These are phyloP conservation scores for Chloebia gouldiae DNA, from an alignment of 2,113 vertebrate genomes.

Conservation along the genomic window DNA sequence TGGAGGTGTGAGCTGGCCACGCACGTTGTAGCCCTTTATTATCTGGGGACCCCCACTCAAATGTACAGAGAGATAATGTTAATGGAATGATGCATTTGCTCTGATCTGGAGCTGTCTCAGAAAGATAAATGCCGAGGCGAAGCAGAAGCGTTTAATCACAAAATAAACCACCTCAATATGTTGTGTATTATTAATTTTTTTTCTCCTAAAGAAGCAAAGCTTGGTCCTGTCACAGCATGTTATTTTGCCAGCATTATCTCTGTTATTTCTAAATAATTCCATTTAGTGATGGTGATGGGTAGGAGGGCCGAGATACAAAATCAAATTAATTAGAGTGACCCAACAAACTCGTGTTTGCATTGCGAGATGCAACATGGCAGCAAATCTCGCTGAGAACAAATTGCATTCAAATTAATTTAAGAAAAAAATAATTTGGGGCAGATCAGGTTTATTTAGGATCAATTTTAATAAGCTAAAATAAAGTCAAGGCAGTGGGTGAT, in stretches of 20 bases:
- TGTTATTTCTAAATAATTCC: conserved; percentile 67
- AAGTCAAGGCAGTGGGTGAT: conserved; percentile 49
- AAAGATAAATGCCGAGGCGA: conserved; percentile 63
- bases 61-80: conserved; percentile 66
- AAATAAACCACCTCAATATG: conserved; percentile 54
- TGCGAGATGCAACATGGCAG: conserved; percentile 34
- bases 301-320: conserved; percentile 52
- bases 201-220: neutral
- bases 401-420: conserved; percentile 62
- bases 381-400: conserved; percentile 61
- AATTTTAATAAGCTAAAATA: conserved; percentile 74
- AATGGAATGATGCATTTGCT: conserved; percentile 63
- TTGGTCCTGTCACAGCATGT: conserved; percentile 9
- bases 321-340: conserved; percentile 70
- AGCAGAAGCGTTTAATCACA: conserved; percentile 66
- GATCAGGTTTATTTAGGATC: conserved; percentile 75
- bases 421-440: conserved; percentile 62
- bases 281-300: conserved; percentile 43
- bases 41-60: conserved; percentile 29
- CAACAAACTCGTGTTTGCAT: conserved; percentile 52
- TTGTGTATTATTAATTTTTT: neutral
- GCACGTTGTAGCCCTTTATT: conserved; percentile 23
- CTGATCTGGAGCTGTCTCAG: conserved; percentile 53
- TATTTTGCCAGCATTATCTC: conserved; percentile 34
- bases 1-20: conserved; percentile 16